Conservation (phyloP, 2,113 vertebrate genomes). For the Sminthopsis crassicaudata region DNA sequence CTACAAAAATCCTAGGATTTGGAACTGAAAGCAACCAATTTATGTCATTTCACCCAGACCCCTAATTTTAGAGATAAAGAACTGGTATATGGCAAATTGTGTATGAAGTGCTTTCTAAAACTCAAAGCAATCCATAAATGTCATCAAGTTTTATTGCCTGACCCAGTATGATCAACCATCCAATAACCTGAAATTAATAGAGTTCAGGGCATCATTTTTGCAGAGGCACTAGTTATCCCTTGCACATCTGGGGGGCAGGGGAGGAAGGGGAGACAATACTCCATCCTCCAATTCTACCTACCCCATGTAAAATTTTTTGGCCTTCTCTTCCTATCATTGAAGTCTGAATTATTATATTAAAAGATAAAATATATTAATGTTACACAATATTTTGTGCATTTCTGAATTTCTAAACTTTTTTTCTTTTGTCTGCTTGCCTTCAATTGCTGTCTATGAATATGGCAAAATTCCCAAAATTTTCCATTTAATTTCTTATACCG, state of each 20-base stretch:
- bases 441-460: not conserved
- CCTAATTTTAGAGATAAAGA: not conserved
- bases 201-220: not conserved
- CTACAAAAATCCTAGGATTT: not conserved
- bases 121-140: not conserved
- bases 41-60: not conserved
- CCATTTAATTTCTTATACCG: not conserved
- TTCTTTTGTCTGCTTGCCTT: not conserved
- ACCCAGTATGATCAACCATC: not conserved
- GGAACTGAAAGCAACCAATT: not conserved
- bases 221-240: not conserved
- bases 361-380: not conserved
- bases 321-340: not conserved
- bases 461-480: not conserved
- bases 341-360: not conserved
- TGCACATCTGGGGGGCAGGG: not conserved
- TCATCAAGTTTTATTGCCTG: not conserved
- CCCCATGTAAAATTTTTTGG: not conserved
- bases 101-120: not conserved
- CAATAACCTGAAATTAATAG: not conserved
- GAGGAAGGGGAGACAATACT: too few relatives aligned
- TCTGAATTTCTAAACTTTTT: not conserved
- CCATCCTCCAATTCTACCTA: too few relatives aligned
- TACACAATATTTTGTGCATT: not conserved
- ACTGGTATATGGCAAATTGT: not conserved